These are phyloP conservation scores for Trigoniulus corallinus DNA, from an alignment of 1,140 invertebrate genomes.

Conservation along the genomic window DNA sequence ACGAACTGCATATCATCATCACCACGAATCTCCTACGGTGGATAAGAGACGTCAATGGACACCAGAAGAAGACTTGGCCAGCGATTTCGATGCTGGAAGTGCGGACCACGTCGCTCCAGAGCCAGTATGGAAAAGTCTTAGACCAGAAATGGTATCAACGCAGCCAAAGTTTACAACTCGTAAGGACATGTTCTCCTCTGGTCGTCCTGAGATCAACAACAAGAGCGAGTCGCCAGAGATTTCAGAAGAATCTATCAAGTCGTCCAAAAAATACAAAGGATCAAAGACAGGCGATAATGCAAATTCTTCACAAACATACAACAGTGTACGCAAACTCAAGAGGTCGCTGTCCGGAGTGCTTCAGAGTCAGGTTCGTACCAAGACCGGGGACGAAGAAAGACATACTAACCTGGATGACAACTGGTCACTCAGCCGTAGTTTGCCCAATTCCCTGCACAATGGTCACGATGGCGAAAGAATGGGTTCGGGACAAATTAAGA, in stretches of 20 bases:
- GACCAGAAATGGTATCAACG: constrained; percentile 13
- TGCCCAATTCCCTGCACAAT: constrained; percentile 55
- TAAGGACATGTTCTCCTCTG: constrained; percentile 44
- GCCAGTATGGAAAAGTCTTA: neutral
- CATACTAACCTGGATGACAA: constrained; percentile 17
- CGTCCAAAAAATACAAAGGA: neutral
- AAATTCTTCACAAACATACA: constrained; percentile 10
- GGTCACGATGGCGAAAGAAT: constrained; percentile 16
- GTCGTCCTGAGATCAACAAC: too few species aligned
- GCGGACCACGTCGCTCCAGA: neutral
- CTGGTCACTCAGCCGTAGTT: constrained; percentile 49
- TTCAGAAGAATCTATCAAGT: too few species aligned
- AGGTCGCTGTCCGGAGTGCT: constrained; percentile 48
- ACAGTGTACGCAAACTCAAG: constrained; percentile 21
- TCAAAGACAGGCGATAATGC: neutral
- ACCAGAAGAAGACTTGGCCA: constrained; percentile 57
- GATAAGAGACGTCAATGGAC: constrained; percentile 38
- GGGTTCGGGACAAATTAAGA: constrained; percentile 3
- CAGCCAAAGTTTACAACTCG: constrained; percentile 41
- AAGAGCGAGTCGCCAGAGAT: neutral
- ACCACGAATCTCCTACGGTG: constrained; percentile 2
- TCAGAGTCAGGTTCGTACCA: constrained; percentile 16
- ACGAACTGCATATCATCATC: constrained; percentile 2
- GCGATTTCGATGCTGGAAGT: constrained; percentile 21
- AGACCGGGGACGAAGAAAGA: constrained; percentile 1